A percentile compares a stretch with the other conserved stretches of the same genome.
Evolutionary conservation across 37 sponge, comb jelly and placozoan species (phyloP).

Genomic region (Axinella damicornis): DNA sequence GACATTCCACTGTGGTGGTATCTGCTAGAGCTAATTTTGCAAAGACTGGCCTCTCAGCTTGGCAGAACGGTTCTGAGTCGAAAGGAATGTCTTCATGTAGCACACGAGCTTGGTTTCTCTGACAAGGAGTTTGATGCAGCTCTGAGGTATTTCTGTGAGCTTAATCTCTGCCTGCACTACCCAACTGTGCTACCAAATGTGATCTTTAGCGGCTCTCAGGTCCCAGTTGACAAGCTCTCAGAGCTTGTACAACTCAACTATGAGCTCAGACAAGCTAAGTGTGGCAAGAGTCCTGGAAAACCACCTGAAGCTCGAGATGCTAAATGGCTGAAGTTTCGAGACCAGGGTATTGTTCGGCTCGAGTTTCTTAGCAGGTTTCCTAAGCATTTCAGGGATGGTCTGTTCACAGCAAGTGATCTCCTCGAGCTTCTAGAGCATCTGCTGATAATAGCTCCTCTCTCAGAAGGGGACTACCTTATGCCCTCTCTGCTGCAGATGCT

Average conservation of each 20-base stretch:
- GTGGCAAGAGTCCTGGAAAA: too few species aligned
- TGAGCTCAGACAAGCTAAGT: background rate
- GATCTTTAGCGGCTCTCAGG: constrained; percentile 14
- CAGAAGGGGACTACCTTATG: constrained; percentile 7
- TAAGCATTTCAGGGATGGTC: background rate
- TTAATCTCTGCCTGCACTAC: constrained; percentile 10
- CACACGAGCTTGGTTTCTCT: background rate
- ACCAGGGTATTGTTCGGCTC: background rate
- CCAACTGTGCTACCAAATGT: background rate
- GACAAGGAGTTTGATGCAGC: constrained; percentile 5
- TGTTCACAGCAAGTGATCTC: constrained; percentile 2
- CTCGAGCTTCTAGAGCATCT: background rate
- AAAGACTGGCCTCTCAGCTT: background rate
- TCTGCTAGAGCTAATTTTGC: background rate
- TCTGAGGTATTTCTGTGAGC: background rate
- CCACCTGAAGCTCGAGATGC: background rate
- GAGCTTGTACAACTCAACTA: constrained; percentile 10
- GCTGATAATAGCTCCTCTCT: background rate
- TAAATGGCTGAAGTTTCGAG: constrained; percentile 2
- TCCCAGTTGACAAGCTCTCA: constrained; percentile 3
- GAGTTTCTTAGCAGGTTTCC: constrained; percentile 2
- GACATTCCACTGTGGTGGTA: constrained; percentile 17
- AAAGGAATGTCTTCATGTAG: constrained; percentile 2
- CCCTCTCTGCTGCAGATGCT: background rate
- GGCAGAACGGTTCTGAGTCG: background rate